A percentile compares a stretch with the other conserved stretches of the same genome.
Conservation (phyloP, 2,113 vertebrate species). For the Lophochroa leadbeateri region DNA sequence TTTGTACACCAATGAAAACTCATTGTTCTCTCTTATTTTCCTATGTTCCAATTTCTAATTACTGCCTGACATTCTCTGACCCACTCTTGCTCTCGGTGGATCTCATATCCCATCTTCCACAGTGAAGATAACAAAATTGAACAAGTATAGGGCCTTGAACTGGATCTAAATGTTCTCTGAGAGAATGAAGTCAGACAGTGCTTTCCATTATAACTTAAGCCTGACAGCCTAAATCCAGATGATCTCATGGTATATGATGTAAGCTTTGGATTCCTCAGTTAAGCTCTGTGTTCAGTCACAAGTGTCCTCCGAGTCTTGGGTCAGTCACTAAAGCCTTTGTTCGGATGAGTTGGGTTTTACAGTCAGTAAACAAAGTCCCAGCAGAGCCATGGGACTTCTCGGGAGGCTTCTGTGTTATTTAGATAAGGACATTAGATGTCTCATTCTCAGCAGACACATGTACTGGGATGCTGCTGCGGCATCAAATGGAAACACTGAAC, state of each 20-base stretch:
- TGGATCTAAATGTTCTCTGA: background rate
- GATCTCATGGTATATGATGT: background rate
- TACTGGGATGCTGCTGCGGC: background rate
- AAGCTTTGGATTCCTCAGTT: background rate
- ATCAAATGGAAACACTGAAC: background rate
- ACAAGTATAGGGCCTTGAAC: background rate
- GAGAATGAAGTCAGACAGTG: background rate
- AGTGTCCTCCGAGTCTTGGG: background rate
- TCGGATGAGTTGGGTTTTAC: background rate
- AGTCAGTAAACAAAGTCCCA: background rate
- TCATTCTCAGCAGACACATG: background rate
- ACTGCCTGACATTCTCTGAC: background rate
- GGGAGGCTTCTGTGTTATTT: background rate
- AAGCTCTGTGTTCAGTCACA: background rate
- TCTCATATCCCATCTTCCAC: background rate
- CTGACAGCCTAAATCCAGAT: background rate
- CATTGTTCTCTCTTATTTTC: background rate
- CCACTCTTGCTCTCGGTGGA: background rate
- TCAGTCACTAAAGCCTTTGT: constrained; percentile 27
- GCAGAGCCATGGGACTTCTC: background rate
- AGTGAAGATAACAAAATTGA: background rate
- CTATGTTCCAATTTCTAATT: background rate
- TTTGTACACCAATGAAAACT: background rate
- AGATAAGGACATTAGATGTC: background rate
- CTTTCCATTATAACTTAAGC: background rate